Base-by-base conservation (phyloP, 2,797 vertebrate species). In the Cossypha polioptera region DNA sequence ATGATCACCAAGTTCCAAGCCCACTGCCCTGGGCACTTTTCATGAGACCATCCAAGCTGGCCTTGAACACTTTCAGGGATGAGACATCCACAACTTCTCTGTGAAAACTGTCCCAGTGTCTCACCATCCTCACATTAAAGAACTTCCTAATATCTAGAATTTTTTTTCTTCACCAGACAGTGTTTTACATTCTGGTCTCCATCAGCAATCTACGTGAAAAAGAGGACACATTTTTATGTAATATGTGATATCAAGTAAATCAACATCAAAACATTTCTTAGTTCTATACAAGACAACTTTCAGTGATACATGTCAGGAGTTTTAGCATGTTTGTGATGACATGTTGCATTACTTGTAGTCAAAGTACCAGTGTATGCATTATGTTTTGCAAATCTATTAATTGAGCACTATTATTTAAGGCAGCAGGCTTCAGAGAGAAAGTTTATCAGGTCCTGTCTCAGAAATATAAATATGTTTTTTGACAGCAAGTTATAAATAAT, bases 401-500 rank as follows among this genome's bases (percentile, higher is more conserved):
- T 10, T 78, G 29, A 95, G 35, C 29, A 47, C 16, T 55, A 51
- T 78, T 92, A 81, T 87, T 92, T 86, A 92, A 80, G 25, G 29
- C 36, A 83, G 12, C 15, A 73, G 24, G 50, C 24, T 80, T 93
- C 59, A 66, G 68, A 86, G 19, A 91, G 29, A 29, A 93, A 78
- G 9, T 36, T 12, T 76, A 68, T 79, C 69, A 63, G 35, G 18
- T 62, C 31, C 21, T 43, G 36, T 91, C 59, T 89, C 55, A 55
- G 35, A 48, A 92, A 83, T 22, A 90, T 53, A 87, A 54, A 86
- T 51, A 31, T 61, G 8, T 0, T 14, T 94, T 95, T 87, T 89
- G 80, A 92, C 50, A 88, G 33, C 10, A 93, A 95, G 20, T 38
- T 54, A 22, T 68, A 74, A 61, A 86, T 90, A 92, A 92, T 87